Evolutionary conservation across 2,113 vertebrate species (phyloP).

Genomic region (Rhea americana): DNA sequence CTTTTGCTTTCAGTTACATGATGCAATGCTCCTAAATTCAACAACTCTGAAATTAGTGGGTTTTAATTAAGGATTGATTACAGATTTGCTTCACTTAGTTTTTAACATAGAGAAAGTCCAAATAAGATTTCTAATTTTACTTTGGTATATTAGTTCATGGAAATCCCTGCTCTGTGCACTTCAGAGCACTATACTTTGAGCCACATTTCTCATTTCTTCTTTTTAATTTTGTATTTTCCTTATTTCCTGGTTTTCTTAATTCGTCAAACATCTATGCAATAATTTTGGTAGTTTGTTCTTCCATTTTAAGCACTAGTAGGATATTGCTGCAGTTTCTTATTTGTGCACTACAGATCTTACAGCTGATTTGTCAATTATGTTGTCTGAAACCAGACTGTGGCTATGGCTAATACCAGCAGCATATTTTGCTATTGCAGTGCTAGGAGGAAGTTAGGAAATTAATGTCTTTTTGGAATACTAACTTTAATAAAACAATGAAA

Average conservation of each 20-base stretch:
- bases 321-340: background rate
- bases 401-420: constrained; percentile 3
- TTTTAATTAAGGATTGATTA: background rate
- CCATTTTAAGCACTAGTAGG: background rate
- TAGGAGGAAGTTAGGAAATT: background rate
- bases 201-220: background rate
- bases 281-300: background rate
- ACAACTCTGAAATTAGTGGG: background rate
- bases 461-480: constrained; percentile 3
- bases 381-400: constrained; percentile 15
- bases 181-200: background rate
- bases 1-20: background rate
- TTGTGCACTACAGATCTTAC: background rate
- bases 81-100: background rate
- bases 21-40: constrained; percentile 2
- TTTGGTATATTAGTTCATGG: background rate
- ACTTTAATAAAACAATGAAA: constrained; percentile 37
- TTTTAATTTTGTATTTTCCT: background rate
- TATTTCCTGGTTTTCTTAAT: background rate
- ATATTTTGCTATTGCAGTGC: constrained; percentile 23
- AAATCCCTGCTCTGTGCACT: background rate
- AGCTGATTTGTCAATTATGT: background rate
- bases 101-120: background rate
- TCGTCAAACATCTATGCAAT: background rate
- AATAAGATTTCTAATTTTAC: background rate